Conservation (phyloP, 2,888 invertebrate genomes). For the Polyommatus icarus region DNA sequence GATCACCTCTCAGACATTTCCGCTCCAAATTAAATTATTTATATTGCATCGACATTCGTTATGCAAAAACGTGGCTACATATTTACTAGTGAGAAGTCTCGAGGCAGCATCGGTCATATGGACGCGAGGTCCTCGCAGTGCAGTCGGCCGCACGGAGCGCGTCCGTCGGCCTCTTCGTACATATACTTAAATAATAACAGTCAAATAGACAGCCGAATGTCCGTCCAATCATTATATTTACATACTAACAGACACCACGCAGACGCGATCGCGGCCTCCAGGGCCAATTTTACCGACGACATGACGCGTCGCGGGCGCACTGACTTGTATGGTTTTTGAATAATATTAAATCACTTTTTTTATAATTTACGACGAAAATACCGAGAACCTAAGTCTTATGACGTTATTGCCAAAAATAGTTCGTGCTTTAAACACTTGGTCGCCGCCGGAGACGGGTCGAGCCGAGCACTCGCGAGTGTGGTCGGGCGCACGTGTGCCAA, state of each 20-base stretch:
- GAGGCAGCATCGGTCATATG: slow-evolving; percentile 68
- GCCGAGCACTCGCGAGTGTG: slow-evolving; percentile 13
- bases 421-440: background rate
- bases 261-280: slow-evolving; percentile 48
- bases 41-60: slow-evolving; percentile 73
- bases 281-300: slow-evolving; percentile 36
- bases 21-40: slow-evolving; percentile 73
- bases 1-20: slow-evolving; percentile 54
- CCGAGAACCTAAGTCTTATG: slow-evolving; percentile 64
- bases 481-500: background rate
- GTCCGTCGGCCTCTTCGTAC: slow-evolving; percentile 66
- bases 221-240: slow-evolving; percentile 69
- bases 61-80: slow-evolving; percentile 73
- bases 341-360: slow-evolving; percentile 68
- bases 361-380: slow-evolving; percentile 77
- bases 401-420: slow-evolving; percentile 38
- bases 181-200: slow-evolving; percentile 73
- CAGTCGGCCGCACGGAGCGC: slow-evolving; percentile 51
- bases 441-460: background rate
- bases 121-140: slow-evolving; percentile 58
- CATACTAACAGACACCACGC: slow-evolving; percentile 66
- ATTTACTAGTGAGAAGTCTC: slow-evolving; percentile 78
- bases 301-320: slow-evolving; percentile 48
- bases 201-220: slow-evolving; percentile 69
- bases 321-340: slow-evolving; percentile 56